Evolutionary conservation across 2,113 vertebrate genomes (phyloP).

Genomic region (Nycticryphes semicollaris): DNA sequence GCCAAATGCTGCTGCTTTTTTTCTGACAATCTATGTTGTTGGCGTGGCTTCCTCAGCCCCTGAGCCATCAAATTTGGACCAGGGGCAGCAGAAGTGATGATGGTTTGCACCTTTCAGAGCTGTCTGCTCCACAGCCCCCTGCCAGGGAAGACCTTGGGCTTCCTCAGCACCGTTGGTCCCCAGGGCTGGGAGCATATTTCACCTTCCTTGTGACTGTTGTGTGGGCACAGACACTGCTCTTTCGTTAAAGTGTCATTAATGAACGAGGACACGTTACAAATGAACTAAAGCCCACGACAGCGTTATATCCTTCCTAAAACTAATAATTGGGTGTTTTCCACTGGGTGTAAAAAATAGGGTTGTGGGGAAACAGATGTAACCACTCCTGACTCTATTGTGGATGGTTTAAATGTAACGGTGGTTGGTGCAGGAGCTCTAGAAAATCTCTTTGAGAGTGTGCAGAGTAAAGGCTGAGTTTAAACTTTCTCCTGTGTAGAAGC

Average conservation of each 20-base stretch:
- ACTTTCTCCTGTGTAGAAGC: neutral
- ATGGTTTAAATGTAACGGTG: accelerated
- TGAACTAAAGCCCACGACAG: accelerated
- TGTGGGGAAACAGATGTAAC: accelerated
- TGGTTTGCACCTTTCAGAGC: neutral
- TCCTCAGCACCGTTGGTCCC: accelerated
- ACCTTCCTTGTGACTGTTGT: neutral
- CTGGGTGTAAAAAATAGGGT: neutral
- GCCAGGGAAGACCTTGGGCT: neutral
- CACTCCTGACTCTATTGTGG: neutral
- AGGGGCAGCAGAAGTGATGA: accelerated
- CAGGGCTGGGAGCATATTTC: accelerated
- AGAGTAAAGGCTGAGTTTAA: neutral
- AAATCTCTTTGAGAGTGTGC: neutral
- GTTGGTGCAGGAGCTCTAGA: neutral
- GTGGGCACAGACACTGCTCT: accelerated
- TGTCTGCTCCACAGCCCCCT: neutral
- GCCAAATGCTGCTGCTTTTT: neutral
- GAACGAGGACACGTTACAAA: accelerated
- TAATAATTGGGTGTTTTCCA: accelerated
- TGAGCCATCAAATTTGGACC: neutral
- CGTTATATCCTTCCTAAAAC: neutral
- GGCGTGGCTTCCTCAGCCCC: neutral
- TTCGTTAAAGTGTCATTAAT: no score
- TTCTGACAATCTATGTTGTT: neutral